A percentile compares a stretch with the other conserved stretches of the same genome.
These are phyloP conservation scores for Cynopterus brachyotis DNA, from an alignment of 2,113 vertebrate species.

Conservation along the genomic window DNA sequence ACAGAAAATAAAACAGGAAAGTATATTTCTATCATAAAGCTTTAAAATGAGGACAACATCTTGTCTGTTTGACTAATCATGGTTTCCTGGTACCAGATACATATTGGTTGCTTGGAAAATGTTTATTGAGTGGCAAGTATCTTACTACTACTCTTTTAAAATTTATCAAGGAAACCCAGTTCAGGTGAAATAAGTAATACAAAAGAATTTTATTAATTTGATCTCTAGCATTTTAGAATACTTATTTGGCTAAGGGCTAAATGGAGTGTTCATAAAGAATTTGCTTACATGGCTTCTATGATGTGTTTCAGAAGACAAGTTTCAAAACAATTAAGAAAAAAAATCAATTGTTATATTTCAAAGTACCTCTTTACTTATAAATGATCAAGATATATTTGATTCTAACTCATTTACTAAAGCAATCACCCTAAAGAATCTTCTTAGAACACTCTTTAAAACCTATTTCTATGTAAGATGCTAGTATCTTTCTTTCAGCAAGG, in stretches of 20 bases:
- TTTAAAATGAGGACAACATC: not conserved
- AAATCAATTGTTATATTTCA: not conserved
- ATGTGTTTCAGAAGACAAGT: not conserved
- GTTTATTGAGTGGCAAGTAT: not conserved
- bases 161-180: not conserved
- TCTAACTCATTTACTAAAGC: not conserved
- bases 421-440: not conserved
- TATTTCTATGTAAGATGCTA: not conserved
- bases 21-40: not conserved
- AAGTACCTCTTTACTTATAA: not conserved
- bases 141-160: not conserved
- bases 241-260: not conserved
- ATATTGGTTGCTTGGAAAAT: not conserved
- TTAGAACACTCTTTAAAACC: not conserved
- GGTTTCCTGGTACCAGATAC: not conserved
- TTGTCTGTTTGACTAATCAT: not conserved
- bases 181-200: not conserved
- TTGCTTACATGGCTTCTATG: not conserved
- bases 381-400: not conserved
- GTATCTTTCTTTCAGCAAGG: not conserved
- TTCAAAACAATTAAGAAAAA: conserved; percentile 21
- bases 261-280: not conserved
- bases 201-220: not conserved
- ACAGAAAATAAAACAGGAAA: not conserved
- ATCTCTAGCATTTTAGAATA: not conserved